Conservation (phyloP, 2,797 vertebrate genomes). For the Gymnothorax javanicus region DNA sequence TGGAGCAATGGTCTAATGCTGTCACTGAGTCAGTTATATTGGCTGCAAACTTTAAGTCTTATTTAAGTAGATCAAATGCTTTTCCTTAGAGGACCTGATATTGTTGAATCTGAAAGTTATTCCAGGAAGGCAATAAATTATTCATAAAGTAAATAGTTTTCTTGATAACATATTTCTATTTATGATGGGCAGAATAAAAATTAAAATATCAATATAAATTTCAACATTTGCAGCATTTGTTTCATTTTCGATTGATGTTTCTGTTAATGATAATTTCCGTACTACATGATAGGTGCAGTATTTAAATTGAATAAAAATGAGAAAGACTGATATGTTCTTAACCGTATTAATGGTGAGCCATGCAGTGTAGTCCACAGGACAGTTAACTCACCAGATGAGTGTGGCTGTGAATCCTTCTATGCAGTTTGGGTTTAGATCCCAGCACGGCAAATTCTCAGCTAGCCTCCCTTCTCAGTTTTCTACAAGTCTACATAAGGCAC, state of each 20-base stretch:
- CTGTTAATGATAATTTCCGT: neutral
- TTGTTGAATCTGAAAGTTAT: neutral
- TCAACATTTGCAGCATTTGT: neutral
- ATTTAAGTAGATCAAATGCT: neutral
- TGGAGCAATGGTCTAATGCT: conserved; percentile 14
- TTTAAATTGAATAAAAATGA: neutral
- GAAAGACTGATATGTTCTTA: neutral
- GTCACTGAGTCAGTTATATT: neutral
- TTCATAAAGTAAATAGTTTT: neutral
- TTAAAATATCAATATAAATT: neutral
- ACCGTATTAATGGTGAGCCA: neutral
- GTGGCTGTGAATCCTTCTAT: neutral
- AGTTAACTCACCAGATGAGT: neutral
- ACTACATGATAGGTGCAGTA: neutral
- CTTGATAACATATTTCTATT: neutral
- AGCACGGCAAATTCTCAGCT: neutral
- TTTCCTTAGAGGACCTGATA: neutral
- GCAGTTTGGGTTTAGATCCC: neutral
- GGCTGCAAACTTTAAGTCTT: neutral
- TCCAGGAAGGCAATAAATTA: neutral
- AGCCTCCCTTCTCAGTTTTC: neutral
- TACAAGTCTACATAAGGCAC: neutral
- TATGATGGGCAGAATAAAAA: neutral
- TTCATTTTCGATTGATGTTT: neutral
- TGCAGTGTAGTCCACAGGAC: neutral